Conservation (phyloP, 1,140 invertebrate genomes). For the Druon quercuslanigerum region DNA sequence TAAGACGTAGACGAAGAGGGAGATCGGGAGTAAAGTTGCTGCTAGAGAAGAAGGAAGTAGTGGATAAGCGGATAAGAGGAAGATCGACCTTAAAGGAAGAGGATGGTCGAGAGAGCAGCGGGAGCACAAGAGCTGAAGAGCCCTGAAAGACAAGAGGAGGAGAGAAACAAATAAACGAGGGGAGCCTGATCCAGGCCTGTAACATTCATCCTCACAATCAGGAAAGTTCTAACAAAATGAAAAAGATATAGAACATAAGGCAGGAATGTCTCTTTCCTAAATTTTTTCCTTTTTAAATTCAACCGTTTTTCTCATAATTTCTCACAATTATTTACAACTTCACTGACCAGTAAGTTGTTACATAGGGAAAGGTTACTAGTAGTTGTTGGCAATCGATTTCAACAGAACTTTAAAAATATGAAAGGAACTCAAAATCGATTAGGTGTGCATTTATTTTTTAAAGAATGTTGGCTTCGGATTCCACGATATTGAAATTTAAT, state of each 20-base stretch:
- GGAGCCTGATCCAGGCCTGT: conserved; percentile 38
- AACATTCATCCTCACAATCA: neutral
- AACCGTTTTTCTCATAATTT: no score
- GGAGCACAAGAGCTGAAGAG: conserved; percentile 40
- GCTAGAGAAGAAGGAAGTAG: conserved; percentile 30
- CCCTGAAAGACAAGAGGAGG: conserved; percentile 41
- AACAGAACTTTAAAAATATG: no score
- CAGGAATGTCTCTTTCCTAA: no score
- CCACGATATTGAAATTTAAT: no score
- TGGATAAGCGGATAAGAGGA: conserved; percentile 27
- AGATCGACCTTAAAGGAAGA: conserved; percentile 27
- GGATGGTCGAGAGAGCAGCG: conserved; percentile 30
- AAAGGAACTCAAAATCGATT: no score
- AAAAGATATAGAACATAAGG: neutral
- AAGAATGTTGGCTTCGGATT: no score
- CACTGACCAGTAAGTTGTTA: no score
- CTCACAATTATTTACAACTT: no score
- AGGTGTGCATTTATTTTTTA: no score
- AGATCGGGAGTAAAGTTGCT: neutral
- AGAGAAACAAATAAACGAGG: conserved; percentile 69
- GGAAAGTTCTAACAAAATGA: neutral
- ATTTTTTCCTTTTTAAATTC: no score
- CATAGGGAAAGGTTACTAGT: no score
- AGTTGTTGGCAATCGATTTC: no score
- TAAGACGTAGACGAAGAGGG: conserved; percentile 6